phyloP scores from a whole-genome alignment of 2,797 vertebrate genomes.

The Acestrorhynchus altus region DNA sequence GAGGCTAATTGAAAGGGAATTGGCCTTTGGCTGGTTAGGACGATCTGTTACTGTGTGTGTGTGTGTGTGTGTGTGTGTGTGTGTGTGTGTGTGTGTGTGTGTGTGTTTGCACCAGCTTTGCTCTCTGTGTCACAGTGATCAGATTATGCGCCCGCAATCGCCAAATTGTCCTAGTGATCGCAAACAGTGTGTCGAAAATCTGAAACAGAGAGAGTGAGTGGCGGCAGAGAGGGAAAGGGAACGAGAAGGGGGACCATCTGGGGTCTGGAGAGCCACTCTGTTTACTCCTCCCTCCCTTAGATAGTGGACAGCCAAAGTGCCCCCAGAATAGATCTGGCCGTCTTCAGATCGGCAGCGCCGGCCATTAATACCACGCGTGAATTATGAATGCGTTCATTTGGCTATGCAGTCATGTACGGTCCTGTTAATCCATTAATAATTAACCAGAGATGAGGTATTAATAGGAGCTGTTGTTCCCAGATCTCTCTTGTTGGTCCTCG shows the following conservation, averaged over 20 bases:
- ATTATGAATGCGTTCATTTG: slow-evolving; percentile 48
- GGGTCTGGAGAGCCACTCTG: slow-evolving; percentile 31
- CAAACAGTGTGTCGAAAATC: slow-evolving; percentile 66
- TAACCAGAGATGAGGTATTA: slow-evolving; percentile 32
- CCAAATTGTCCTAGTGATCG: slow-evolving; percentile 65
- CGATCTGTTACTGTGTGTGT: slow-evolving; percentile 66
- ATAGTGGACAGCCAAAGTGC: slow-evolving; percentile 29
- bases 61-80: slow-evolving; percentile 11
- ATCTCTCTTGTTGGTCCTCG: neutral
- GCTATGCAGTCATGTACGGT: slow-evolving; percentile 22
- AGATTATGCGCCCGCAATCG: slow-evolving; percentile 66
- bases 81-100: slow-evolving; percentile 24
- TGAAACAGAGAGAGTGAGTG: slow-evolving; percentile 13
- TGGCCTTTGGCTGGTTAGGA: slow-evolving; percentile 74
- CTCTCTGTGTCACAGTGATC: slow-evolving; percentile 66
- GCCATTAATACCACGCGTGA: slow-evolving; percentile 42
- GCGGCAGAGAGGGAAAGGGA: slow-evolving; percentile 39
- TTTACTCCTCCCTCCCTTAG: slow-evolving; percentile 24
- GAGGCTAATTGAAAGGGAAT: slow-evolving; percentile 76
- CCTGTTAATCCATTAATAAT: slow-evolving; percentile 37
- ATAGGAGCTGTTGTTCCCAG: neutral
- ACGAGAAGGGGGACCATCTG: slow-evolving; percentile 52
- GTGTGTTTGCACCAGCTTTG: slow-evolving; percentile 39
- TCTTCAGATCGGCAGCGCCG: slow-evolving; percentile 22
- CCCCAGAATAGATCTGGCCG: slow-evolving; percentile 42